Percentiles rank a stretch among this genome's conserved stretches.
These are phyloP conservation scores for Muricea muricata DNA, from an alignment of 92 coral and sea anemone species.

Conservation along the genomic window DNA sequence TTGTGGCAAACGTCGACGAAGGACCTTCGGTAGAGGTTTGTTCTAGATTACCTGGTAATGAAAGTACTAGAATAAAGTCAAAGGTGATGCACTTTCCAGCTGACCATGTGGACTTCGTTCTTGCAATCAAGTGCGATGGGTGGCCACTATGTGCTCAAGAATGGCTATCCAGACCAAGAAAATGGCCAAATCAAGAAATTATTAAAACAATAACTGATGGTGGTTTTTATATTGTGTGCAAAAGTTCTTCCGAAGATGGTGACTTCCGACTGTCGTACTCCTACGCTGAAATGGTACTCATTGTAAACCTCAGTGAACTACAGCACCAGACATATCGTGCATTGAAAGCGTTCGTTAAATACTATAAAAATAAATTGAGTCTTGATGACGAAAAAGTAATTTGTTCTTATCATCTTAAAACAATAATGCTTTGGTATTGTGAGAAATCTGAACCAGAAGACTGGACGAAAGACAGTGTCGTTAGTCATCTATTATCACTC, in stretches of 20 bases:
- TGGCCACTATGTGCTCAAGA: constrained; percentile 37
- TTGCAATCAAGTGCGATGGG: constrained; percentile 31
- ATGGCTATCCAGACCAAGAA: constrained; percentile 6
- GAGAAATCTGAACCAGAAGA: constrained; percentile 26
- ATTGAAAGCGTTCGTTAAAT: constrained; percentile 9
- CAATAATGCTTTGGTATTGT: constrained; percentile 56
- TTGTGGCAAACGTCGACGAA: constrained; percentile 1
- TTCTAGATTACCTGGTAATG: neutral
- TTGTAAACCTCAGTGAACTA: neutral
- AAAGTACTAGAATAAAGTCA: too few relatives aligned
- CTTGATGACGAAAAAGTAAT: neutral
- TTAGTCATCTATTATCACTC: constrained; percentile 15
- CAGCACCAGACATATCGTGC: constrained; percentile 24
- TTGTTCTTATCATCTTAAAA: constrained; percentile 45
- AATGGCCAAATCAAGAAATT: constrained; percentile 8
- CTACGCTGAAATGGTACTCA: neutral
- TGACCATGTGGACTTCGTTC: neutral
- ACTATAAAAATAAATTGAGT: constrained; percentile 10
- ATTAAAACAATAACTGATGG: neutral
- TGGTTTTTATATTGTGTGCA: constrained; percentile 15
- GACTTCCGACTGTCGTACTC: constrained; percentile 33
- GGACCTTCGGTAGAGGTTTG: constrained; percentile 8
- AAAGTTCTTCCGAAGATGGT: constrained; percentile 22
- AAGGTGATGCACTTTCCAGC: neutral
- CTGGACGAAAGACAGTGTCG: constrained; percentile 45